Evolutionary conservation across 2,797 vertebrate species (phyloP), one percentile per base, ranked within the genome.

Genomic region (Thripadectes ignobilis): DNA sequence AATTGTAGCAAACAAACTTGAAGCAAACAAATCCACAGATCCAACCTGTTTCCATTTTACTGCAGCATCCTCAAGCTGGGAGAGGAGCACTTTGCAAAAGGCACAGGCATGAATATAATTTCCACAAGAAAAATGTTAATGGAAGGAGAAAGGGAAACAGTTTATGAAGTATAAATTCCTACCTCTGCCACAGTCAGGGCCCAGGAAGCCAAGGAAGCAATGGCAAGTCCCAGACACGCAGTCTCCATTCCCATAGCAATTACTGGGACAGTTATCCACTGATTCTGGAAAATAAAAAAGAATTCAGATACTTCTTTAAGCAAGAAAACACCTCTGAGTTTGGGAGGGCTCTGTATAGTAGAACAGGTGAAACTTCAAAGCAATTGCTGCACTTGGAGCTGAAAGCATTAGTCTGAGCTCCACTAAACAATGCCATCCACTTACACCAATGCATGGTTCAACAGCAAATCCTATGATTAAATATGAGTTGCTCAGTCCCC

Each of bases 231-330:
- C 99, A 17, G 99, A 98, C 59, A 99, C 96, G 20, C 99, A 99
- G 97, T 99, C 99, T 8, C 99, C 99, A 5, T 99, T 99, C 85
- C 99, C 99, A 11, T 99, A 99, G 97, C 99, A 99, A 97, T 99
- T 99, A 97, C 99, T 99, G 95, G 99, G 99, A 95, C 99, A 99
- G 97, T 99, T 99, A 80, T 99, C 99, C 97, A 99, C 98, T 0
- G 99, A 99, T 95, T 99, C 99, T 99, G 93, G 4, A 45, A 98
- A 51, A 94, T 12, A 94, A 74, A 87, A 85, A 39, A 94, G 21
- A 92, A 72, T 34, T 94, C 48, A 96, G 36, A 48, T 51, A 76
- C 6, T 86, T 78, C 11, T 77, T 86, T 55, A 58, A 30, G 65
- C 27, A 73, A 80, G 38, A 51, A 91, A 86, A 83, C 34, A 63